Evolutionary conservation across 2,113 vertebrate species (phyloP).

Genomic region (Clarias batrachus): DNA sequence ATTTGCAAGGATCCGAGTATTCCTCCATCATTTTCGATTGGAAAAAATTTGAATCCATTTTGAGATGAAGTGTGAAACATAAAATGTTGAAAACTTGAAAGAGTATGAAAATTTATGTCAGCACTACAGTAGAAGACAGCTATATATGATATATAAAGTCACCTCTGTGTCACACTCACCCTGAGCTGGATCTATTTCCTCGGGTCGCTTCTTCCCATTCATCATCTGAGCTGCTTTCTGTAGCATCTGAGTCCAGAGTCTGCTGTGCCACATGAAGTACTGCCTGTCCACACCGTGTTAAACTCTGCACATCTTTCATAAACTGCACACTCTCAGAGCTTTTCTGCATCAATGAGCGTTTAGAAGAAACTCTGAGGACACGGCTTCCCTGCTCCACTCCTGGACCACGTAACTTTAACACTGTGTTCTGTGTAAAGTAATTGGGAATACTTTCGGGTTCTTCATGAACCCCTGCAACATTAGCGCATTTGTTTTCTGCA

Average conservation of each 20-base stretch:
- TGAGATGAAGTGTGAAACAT: no score
- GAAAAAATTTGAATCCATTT: no score
- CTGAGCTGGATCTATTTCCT: constrained; percentile 63
- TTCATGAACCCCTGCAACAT: neutral
- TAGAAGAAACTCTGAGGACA: neutral
- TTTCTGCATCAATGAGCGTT: constrained; percentile 49
- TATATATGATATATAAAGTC: neutral
- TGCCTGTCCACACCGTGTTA: constrained; percentile 71
- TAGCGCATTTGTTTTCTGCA: no score
- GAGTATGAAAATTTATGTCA: no score
- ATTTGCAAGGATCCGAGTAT: no score
- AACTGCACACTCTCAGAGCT: constrained; percentile 39
- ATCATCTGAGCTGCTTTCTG: constrained; percentile 90
- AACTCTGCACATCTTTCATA: constrained; percentile 72
- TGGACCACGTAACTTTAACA: constrained; percentile 44
- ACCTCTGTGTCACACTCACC: constrained; percentile 74
- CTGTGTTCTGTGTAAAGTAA: no score
- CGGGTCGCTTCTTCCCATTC: constrained; percentile 70
- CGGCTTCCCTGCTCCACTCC: constrained; percentile 60
- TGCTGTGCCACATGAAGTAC: constrained; percentile 77
- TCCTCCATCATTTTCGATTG: no score
- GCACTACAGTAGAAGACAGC: neutral
- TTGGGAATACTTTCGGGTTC: neutral
- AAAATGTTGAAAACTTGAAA: no score
- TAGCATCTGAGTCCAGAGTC: constrained; percentile 88